phyloP scores from a whole-genome alignment of 2,113 vertebrate genomes.

The Heteronetta atricapilla region DNA sequence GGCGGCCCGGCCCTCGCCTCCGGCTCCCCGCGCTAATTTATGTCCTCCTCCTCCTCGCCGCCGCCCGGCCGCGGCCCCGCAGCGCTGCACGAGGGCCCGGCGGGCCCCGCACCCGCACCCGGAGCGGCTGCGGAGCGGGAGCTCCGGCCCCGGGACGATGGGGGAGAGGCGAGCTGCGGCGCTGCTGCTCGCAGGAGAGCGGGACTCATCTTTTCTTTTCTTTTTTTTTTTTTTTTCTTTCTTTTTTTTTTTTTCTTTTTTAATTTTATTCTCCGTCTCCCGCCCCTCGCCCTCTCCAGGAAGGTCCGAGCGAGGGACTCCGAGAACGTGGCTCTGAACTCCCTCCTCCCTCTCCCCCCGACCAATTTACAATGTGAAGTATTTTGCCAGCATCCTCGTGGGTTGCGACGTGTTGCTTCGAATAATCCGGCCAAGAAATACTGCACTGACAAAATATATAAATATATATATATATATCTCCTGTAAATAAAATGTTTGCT shows the following conservation, averaged over 20 bases:
- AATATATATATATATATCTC: conserved; percentile 56
- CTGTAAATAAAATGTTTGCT: conserved; percentile 98
- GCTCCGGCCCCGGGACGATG: too few species aligned
- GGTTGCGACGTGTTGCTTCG: conserved; percentile 46
- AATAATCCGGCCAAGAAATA: conserved; percentile 58
- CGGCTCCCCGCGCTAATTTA: conserved; percentile 21
- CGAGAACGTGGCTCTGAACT: background rate
- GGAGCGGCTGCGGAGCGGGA: background rate
- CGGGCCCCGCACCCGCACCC: too few species aligned
- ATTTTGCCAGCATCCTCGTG: background rate
- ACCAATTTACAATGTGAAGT: conserved; percentile 58
- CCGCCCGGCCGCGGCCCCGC: background rate
- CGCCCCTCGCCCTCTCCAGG: background rate
- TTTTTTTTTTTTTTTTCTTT: background rate
- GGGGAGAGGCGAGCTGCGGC: too few species aligned
- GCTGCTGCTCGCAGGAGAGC: background rate
- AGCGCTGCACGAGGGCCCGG: background rate
- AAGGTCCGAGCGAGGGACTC: background rate
- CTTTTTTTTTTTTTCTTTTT: background rate
- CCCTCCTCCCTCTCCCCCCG: background rate
- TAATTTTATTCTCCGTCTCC: background rate
- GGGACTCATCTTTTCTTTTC: background rate
- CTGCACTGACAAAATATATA: conserved; percentile 81
- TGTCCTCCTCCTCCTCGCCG: background rate
- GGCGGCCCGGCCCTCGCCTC: background rate